These are phyloP conservation scores for Darevskia nairensis DNA, from an alignment of 2,797 vertebrate genomes.

Conservation along the genomic window DNA sequence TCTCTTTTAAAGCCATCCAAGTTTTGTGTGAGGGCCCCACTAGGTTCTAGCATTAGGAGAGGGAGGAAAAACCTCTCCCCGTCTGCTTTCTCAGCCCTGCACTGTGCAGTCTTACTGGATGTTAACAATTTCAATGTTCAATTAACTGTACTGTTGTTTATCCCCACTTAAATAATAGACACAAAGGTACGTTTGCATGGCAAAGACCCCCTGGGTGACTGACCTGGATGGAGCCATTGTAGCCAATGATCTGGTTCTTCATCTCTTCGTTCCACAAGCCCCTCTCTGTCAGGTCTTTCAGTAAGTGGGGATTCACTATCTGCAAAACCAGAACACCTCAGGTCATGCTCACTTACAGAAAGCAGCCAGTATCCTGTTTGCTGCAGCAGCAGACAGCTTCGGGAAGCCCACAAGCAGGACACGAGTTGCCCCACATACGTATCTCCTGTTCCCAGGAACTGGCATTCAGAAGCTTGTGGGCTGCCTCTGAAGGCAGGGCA, in stretches of 20 bases:
- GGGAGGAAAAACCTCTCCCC: too few species aligned
- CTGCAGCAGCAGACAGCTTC: neutral
- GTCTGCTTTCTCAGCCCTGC: neutral
- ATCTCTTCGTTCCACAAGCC: conserved; percentile 96
- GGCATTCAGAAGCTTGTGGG: neutral
- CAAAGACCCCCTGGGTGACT: too few species aligned
- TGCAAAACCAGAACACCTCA: conserved; percentile 45
- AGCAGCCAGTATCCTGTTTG: too few species aligned
- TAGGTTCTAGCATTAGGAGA: too few species aligned
- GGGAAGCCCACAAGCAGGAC: neutral
- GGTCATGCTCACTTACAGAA: neutral
- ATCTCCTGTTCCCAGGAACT: neutral
- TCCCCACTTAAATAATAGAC: neutral
- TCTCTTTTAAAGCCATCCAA: too few species aligned
- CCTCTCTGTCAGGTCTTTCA: conserved; percentile 95
- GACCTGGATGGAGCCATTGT: conserved; percentile 97
- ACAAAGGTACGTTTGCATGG: neutral
- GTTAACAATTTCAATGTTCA: too few species aligned
- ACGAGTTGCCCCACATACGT: too few species aligned
- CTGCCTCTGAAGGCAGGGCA: too few species aligned
- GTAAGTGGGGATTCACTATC: conserved; percentile 97
- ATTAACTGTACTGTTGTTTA: neutral
- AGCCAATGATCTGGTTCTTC: conserved; percentile 96
- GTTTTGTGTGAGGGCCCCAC: too few species aligned
- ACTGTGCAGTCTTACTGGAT: neutral